Conservation (phyloP, 2,113 vertebrate genomes). For the Chlamydotis undulata region DNA sequence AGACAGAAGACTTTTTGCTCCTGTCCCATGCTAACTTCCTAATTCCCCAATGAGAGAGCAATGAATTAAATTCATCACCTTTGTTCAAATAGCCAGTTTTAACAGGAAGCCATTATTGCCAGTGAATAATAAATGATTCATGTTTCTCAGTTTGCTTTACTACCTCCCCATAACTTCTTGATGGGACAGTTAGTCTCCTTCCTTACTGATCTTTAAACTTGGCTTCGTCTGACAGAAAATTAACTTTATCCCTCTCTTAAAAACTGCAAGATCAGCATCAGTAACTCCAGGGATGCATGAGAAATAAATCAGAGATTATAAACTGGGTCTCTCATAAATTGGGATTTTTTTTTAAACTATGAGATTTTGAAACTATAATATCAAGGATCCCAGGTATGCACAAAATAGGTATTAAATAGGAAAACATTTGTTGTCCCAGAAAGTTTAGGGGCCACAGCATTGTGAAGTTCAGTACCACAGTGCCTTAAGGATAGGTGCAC, state of each 20-base stretch:
- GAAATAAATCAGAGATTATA: neutral
- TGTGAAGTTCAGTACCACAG: neutral
- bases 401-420: neutral
- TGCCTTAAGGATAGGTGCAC: neutral
- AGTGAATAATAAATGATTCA: slow-evolving; percentile 50
- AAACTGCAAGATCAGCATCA: neutral
- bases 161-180: slow-evolving; percentile 22
- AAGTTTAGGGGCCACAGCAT: neutral
- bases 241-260: neutral
- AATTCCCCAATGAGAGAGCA: neutral
- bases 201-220: slow-evolving; percentile 3
- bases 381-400: neutral
- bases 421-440: neutral
- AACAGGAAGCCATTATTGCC: slow-evolving; percentile 57
- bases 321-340: neutral
- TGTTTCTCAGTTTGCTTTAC: slow-evolving; percentile 13
- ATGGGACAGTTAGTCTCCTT: slow-evolving; percentile 23
- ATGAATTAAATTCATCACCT: slow-evolving; percentile 43
- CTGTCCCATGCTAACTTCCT: slow-evolving; percentile 15
- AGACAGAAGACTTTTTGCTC: neutral
- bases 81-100: slow-evolving; percentile 55
- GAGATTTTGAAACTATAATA: neutral
- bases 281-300: neutral
- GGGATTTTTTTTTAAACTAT: neutral
- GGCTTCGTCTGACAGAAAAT: neutral